Evolutionary conservation across 1,140 invertebrate genomes (phyloP), one percentile per base, ranked within the genome.

Genomic region (Tetraneura akinire): DNA sequence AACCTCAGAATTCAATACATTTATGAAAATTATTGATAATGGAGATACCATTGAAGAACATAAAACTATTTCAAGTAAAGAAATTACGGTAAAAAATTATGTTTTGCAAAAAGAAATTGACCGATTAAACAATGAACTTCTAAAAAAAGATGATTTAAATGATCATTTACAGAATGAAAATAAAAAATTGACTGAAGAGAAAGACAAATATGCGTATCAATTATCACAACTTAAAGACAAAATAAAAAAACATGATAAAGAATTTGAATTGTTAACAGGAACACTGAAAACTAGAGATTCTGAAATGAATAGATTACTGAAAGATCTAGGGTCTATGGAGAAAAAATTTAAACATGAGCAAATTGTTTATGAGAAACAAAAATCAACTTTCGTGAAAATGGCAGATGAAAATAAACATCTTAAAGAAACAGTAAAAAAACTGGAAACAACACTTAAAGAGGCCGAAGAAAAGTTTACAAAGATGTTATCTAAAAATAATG

Each of bases 21-120:
- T 78, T 47, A 60, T 78, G 74, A 78, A 78, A 62, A 78, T 78
- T 45, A 62, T 78, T 62, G 74, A 62, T 29, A 26, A 47, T 62
- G 74, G 74, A 6, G 32, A 62, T 29, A 62, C 55, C 21, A 62
- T 60, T 14, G 74, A 60, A 62, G 74, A 78, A 62, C 21, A 13
- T 4, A 76, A 76, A n/a, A 76, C 73, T 14, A 37, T 78, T 26
- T 29, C 74, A n/a, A 78, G 74, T 76, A 78, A 60, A 62, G 74
- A 78, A 47, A 57, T 62, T 13, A 78, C 74, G 11, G 11, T 78
- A 1, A 78, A 78, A 62, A 78, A 78, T 11, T 78, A 78, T 62
- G 74, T 78, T 3, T 11, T 78, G n/a, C 74, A 78, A 47, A 78
- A 62, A 62, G 74, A 78, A 78, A 60, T 78, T 42, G 74, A 78